A percentile compares a stretch with the other conserved stretches of the same genome.
Evolutionary conservation across 2,888 invertebrate genomes (phyloP).

Genomic region (Apoda limacodes): DNA sequence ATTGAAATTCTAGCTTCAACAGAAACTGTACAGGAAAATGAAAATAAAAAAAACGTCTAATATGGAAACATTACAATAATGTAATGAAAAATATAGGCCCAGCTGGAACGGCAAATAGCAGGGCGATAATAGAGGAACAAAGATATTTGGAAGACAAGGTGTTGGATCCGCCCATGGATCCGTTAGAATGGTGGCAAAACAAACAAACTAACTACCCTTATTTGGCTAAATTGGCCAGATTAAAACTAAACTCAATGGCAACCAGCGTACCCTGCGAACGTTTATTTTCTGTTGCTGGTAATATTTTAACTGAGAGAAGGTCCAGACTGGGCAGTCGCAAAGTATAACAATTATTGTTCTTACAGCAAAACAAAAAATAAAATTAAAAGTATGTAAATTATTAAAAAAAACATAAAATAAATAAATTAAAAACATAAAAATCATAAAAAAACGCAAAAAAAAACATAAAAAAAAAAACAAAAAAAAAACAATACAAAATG

Average conservation of each 20-base stretch:
- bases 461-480: too few species aligned
- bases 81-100: constrained; percentile 3
- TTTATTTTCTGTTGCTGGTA: constrained; percentile 10
- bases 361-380: too few species aligned
- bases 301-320: constrained; percentile 8
- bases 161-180: constrained; percentile 1
- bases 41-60: neutral
- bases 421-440: too few species aligned
- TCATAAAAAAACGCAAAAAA: too few species aligned
- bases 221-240: constrained; percentile 5
- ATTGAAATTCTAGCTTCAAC: too few species aligned
- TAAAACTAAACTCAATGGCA: constrained; percentile 5
- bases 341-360: too few species aligned
- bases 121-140: constrained; percentile 3
- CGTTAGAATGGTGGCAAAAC: constrained; percentile 3
- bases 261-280: constrained; percentile 10
- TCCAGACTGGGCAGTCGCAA: constrained; percentile 7
- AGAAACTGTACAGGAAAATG: neutral
- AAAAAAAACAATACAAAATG: too few species aligned
- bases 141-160: constrained; percentile 6
- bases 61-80: constrained; percentile 5
- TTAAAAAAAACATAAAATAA: too few species aligned
- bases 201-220: constrained; percentile 5
- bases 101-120: constrained; percentile 5
- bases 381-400: too few species aligned